A percentile compares a stretch with the other conserved stretches of the same genome.
Conservation (phyloP, 2,888 invertebrate species). For the Drosophila mettleri region DNA sequence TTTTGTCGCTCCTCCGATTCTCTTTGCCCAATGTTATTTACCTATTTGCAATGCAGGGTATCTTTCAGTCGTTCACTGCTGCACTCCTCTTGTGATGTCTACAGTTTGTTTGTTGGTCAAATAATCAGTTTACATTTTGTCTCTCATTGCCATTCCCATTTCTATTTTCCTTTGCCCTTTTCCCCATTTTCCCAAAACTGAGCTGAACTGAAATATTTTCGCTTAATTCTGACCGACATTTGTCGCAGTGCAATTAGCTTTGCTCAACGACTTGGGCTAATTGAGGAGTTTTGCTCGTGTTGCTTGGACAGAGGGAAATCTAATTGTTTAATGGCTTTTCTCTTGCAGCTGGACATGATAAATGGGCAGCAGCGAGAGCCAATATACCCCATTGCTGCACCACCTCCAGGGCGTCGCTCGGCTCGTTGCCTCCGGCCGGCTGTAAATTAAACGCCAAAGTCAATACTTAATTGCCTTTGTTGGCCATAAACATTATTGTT, state of each 20-base stretch:
- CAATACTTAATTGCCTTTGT: slow-evolving; percentile 52
- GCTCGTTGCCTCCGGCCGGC: not conserved
- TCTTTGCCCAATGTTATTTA: no score
- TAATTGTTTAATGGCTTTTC: slow-evolving; percentile 14
- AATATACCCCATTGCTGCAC: slow-evolving; percentile 2
- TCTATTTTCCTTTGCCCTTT: not conserved
- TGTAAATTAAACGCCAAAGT: slow-evolving; percentile 51
- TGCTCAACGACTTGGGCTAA: not conserved
- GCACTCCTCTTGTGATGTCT: no score
- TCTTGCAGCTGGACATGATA: slow-evolving; percentile 16
- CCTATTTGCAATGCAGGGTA: no score
- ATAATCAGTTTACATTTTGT: no score
- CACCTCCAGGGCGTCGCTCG: not conserved
- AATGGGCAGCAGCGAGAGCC: slow-evolving; percentile 10
- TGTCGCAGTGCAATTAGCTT: not conserved
- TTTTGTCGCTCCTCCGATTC: no score
- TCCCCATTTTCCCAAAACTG: not conserved
- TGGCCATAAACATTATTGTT: slow-evolving; percentile 51
- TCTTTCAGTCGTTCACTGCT: no score
- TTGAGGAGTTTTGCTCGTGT: not conserved
- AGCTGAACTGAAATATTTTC: not conserved
- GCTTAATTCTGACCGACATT: not conserved
- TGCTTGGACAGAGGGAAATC: not conserved
- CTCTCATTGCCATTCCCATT: no score
- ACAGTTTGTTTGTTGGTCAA: no score